These are phyloP conservation scores for Gonioctena quinquepunctata DNA, from an alignment of 1,140 invertebrate species.

Conservation along the genomic window DNA sequence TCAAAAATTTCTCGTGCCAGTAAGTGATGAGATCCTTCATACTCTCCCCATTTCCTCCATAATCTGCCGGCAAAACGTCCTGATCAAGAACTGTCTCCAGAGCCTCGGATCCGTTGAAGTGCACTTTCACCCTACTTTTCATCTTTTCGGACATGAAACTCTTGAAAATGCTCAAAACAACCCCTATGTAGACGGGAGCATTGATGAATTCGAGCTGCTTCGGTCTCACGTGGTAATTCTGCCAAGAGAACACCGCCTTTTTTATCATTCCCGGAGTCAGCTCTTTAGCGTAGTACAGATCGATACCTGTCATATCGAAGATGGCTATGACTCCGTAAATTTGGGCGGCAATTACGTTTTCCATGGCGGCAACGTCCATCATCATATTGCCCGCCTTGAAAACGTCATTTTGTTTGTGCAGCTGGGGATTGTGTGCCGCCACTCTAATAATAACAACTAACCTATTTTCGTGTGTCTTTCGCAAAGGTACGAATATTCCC, in stretches of 20 bases:
- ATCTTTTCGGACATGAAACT: constrained; percentile 59
- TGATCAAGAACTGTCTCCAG: constrained; percentile 57
- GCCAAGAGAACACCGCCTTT: constrained; percentile 67
- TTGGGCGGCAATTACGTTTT: constrained; percentile 59
- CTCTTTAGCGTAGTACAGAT: constrained; percentile 64
- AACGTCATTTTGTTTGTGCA: constrained; percentile 61
- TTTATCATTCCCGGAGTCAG: constrained; percentile 63
- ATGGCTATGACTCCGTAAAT: constrained; percentile 64
- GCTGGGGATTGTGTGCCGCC: constrained; percentile 62
- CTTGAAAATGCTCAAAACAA: constrained; percentile 70
- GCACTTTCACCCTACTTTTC: constrained; percentile 61
- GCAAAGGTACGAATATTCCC: constrained; percentile 65
- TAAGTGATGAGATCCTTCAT: constrained; percentile 61
- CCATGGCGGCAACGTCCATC: constrained; percentile 60
- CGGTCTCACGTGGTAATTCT: constrained; percentile 73
- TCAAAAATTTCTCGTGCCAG: constrained; percentile 60
- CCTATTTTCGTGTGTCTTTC: constrained; percentile 54
- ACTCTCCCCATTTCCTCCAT: constrained; percentile 62
- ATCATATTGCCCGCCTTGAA: constrained; percentile 65
- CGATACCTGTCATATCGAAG: constrained; percentile 64
- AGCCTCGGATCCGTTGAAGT: constrained; percentile 51
- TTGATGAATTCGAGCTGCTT: constrained; percentile 74
- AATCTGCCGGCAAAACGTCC: constrained; percentile 62
- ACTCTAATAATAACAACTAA: constrained; percentile 64
- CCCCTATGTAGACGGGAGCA: constrained; percentile 68